phyloP scores from a whole-genome alignment of 2,888 invertebrate genomes.

The Diabrotica balteata region DNA sequence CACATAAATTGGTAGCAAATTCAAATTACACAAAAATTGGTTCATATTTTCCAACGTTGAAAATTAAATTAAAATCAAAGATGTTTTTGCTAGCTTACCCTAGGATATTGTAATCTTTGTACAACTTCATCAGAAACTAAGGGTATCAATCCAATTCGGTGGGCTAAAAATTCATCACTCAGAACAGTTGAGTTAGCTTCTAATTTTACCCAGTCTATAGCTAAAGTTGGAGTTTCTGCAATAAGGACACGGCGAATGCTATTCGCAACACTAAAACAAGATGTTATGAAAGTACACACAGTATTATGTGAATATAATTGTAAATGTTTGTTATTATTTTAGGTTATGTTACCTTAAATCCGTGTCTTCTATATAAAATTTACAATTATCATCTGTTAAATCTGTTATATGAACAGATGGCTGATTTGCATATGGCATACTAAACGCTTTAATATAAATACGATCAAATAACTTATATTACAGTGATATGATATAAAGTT shows the following conservation, averaged over 20 bases:
- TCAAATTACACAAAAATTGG: no score
- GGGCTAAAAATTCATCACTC: conserved; percentile 98
- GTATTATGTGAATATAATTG: not conserved
- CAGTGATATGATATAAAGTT: no score
- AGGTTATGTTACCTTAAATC: conserved; percentile 78
- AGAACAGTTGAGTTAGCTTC: conserved; percentile 98
- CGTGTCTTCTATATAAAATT: conserved; percentile 96
- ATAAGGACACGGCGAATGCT: conserved; percentile 96
- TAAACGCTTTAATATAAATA: conserved; percentile 38
- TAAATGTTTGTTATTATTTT: not conserved
- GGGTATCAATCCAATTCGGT: conserved; percentile 95
- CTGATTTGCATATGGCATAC: conserved; percentile 98
- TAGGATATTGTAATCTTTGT: conserved; percentile 91
- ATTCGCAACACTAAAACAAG: conserved; percentile 85
- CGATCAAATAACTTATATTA: no score
- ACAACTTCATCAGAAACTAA: conserved; percentile 96
- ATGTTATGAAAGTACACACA: no score
- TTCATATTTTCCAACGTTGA: no score
- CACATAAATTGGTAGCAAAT: no score
- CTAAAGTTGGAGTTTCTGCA: conserved; percentile 97
- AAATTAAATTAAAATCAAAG: not conserved
- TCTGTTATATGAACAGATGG: conserved; percentile 96
- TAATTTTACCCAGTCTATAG: conserved; percentile 99
- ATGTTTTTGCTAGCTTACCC: conserved; percentile 61
- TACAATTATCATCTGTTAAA: conserved; percentile 94